phyloP scores from a whole-genome alignment of 2,797 vertebrate genomes.

The Halcyon leucocephala region DNA sequence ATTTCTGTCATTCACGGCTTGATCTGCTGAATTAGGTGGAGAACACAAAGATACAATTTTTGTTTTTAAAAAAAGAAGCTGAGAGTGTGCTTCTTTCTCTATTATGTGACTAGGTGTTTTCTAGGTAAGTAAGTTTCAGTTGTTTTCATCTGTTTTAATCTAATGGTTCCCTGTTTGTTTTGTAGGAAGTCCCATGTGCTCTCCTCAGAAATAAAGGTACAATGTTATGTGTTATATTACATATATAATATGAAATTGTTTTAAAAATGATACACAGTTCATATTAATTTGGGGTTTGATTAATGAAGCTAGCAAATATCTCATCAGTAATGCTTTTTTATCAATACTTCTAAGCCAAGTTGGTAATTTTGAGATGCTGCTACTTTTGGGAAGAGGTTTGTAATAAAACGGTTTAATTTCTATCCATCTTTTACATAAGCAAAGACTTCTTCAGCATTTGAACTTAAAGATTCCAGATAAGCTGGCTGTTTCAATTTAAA shows the following conservation, averaged over 20 bases:
- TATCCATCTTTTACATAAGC: neutral
- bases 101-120: neutral
- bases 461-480: neutral
- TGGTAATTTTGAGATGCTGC: neutral
- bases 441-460: neutral
- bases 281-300: neutral
- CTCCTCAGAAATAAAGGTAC: conserved; percentile 92
- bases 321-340: neutral
- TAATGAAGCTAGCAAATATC: neutral
- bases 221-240: neutral
- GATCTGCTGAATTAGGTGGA: neutral
- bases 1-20: neutral
- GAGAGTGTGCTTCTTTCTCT: neutral
- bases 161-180: conserved; percentile 30
- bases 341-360: neutral
- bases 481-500: neutral
- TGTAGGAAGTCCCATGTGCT: conserved; percentile 93
- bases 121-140: neutral
- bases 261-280: neutral
- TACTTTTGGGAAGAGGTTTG: neutral
- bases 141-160: conserved; percentile 8
- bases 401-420: neutral
- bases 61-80: neutral
- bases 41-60: neutral
- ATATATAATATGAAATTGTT: neutral